A percentile compares a stretch with the other conserved stretches of the same genome.
phyloP scores from a whole-genome alignment of 2,888 invertebrate species.

The Platerodrilus igneus region DNA sequence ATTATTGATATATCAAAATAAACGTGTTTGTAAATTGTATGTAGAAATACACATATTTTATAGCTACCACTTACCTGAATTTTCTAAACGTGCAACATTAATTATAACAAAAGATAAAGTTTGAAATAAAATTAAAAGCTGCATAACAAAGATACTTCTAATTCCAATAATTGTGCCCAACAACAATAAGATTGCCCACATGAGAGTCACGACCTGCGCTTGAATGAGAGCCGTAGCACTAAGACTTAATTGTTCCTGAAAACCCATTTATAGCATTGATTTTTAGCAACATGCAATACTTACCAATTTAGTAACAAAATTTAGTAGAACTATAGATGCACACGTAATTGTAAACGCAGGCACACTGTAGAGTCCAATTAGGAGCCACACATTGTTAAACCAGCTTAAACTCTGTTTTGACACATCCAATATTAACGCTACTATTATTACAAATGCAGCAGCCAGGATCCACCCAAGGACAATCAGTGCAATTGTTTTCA shows the following conservation, averaged over 20 bases:
- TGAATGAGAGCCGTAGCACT: conserved; percentile 25
- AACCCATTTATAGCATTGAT: too few species aligned
- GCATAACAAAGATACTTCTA: conserved; percentile 24
- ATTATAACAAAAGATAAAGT: conserved; percentile 19
- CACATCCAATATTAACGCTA: conserved; percentile 46
- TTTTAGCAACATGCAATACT: too few species aligned
- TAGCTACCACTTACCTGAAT: conserved; percentile 27
- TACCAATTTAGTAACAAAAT: conserved; percentile 27
- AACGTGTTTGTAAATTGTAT: too few species aligned
- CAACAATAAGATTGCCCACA: conserved; percentile 29
- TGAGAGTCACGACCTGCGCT: conserved; percentile 24
- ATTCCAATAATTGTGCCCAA: conserved; percentile 26
- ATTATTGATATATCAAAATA: too few species aligned
- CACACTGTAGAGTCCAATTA: conserved; percentile 48
- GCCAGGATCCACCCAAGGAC: conserved; percentile 38
- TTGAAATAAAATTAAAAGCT: conserved; percentile 28
- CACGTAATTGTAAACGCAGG: conserved; percentile 43
- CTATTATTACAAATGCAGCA: conserved; percentile 35
- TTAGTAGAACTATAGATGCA: conserved; percentile 37
- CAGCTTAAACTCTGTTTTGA: conserved; percentile 53
- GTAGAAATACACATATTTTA: too few species aligned
- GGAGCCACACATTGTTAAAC: conserved; percentile 55
- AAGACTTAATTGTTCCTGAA: conserved; percentile 19
- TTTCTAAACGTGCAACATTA: conserved; percentile 21
- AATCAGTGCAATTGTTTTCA: conserved; percentile 17